A percentile compares a stretch with the other conserved stretches of the same genome.
phyloP scores from a whole-genome alignment of 1,140 invertebrate species.

The Oreohelix idahoensis region DNA sequence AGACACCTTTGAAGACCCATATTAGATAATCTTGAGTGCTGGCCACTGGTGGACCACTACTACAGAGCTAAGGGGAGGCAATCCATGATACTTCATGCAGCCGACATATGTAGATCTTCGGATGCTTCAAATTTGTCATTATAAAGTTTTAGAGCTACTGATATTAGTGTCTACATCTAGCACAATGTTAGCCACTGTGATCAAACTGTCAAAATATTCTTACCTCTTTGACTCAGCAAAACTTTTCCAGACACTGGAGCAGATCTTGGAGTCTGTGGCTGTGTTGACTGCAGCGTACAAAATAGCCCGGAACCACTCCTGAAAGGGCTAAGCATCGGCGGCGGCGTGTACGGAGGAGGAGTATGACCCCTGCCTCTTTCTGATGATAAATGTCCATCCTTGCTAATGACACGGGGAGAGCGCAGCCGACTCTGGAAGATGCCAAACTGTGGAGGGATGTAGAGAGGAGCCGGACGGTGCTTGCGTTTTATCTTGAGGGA shows the following conservation, averaged over 20 bases:
- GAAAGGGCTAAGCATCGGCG: slow-evolving; percentile 91
- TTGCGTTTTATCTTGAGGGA: slow-evolving; percentile 76
- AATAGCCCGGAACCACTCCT: slow-evolving; percentile 89
- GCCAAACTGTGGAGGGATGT: slow-evolving; percentile 76
- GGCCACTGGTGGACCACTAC: no score
- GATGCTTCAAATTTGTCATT: no score
- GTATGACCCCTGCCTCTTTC: slow-evolving; percentile 70
- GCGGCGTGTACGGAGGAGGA: slow-evolving; percentile 84
- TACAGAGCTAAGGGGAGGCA: no score
- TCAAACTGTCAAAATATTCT: no score
- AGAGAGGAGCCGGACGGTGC: slow-evolving; percentile 78
- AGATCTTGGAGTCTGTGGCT: slow-evolving; percentile 62
- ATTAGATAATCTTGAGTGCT: no score
- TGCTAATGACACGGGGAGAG: slow-evolving; percentile 74
- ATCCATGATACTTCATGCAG: no score
- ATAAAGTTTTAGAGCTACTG: no score
- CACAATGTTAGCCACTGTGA: no score
- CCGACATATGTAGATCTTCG: no score
- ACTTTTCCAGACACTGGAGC: slow-evolving; percentile 59
- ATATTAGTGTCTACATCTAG: no score
- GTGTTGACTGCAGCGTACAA: slow-evolving; percentile 73
- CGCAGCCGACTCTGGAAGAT: slow-evolving; percentile 76
- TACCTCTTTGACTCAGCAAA: slow-evolving; percentile 47
- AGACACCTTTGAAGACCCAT: no score
- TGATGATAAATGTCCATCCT: slow-evolving; percentile 36